phyloP scores from a whole-genome alignment of 2,797 vertebrate species.

The Centroberyx gerrardi region DNA sequence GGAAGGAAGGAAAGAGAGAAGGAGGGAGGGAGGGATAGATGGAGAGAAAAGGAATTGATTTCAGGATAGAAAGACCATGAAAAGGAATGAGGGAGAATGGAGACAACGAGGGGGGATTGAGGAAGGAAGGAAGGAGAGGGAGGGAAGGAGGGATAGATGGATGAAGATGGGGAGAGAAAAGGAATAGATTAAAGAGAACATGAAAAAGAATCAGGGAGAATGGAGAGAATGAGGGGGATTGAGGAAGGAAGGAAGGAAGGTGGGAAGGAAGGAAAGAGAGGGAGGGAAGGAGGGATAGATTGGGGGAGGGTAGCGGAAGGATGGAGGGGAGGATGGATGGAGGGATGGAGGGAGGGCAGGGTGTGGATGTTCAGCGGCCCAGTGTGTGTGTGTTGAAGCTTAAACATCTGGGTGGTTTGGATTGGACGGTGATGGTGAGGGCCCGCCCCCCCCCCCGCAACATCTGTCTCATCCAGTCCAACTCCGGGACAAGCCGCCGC shows the following conservation, averaged over 20 bases:
- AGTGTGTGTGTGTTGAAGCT: constrained; percentile 12
- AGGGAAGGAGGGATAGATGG: too few species aligned
- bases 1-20: neutral
- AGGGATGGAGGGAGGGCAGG: neutral
- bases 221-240: neutral
- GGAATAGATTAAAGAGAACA: too few species aligned
- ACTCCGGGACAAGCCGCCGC: constrained; percentile 20
- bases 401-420: constrained; percentile 62
- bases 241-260: neutral
- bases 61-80: neutral
- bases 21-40: neutral
- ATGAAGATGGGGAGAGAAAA: too few species aligned
- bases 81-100: neutral
- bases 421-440: too few species aligned
- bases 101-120: neutral
- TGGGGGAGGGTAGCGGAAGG: neutral
- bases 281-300: neutral
- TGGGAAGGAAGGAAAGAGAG: neutral
- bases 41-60: neutral
- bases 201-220: too few species aligned
- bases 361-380: neutral
- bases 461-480: constrained; percentile 61
- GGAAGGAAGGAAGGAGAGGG: neutral
- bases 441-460: constrained; percentile 26
- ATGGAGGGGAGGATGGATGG: neutral